A percentile compares a stretch with the other conserved stretches of the same genome.
phyloP scores from a whole-genome alignment of 1,140 invertebrate genomes.

The Drosophila nigromelanica region DNA sequence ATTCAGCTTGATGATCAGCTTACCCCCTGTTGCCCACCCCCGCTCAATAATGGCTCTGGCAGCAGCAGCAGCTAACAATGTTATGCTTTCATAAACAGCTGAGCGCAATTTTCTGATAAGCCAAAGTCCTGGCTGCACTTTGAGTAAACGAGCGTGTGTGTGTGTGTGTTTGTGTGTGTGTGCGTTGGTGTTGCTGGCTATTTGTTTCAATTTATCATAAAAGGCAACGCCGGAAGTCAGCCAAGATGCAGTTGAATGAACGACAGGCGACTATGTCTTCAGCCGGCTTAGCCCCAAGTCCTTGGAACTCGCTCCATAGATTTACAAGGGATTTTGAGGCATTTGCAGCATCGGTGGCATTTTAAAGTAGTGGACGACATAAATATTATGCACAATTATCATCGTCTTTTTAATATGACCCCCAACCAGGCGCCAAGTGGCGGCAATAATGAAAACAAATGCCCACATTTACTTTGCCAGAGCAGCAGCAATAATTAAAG shows the following conservation, averaged over 20 bases:
- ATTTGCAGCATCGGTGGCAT: slow-evolving; percentile 19
- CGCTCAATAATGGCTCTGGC: slow-evolving; percentile 8
- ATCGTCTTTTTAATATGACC: slow-evolving; percentile 5
- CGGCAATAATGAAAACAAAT: slow-evolving; percentile 71
- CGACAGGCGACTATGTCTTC: slow-evolving; percentile 63
- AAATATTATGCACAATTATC: slow-evolving; percentile 74
- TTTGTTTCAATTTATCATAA: slow-evolving; percentile 83
- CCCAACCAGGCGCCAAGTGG: slow-evolving; percentile 19
- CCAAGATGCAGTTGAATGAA: slow-evolving; percentile 78
- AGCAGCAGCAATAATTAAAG: too few species aligned
- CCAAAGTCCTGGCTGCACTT: slow-evolving; percentile 51
- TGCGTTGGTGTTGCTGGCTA: slow-evolving; percentile 57
- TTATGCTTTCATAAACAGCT: slow-evolving; percentile 82
- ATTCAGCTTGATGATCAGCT: slow-evolving; percentile 78
- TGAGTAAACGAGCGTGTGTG: slow-evolving; percentile 5
- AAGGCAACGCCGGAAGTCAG: slow-evolving; percentile 80
- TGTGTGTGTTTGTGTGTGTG: slow-evolving; percentile 16
- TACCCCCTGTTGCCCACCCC: slow-evolving; percentile 45
- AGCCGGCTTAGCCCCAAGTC: slow-evolving; percentile 66
- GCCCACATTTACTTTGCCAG: neutral
- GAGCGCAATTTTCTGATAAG: slow-evolving; percentile 82
- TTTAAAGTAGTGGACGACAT: slow-evolving; percentile 43
- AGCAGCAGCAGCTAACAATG: slow-evolving; percentile 64
- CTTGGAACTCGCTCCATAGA: slow-evolving; percentile 57
- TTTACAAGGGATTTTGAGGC: slow-evolving; percentile 63